Base-by-base conservation (phyloP, 2,113 vertebrate genomes). In the Eurystomus gularis region DNA sequence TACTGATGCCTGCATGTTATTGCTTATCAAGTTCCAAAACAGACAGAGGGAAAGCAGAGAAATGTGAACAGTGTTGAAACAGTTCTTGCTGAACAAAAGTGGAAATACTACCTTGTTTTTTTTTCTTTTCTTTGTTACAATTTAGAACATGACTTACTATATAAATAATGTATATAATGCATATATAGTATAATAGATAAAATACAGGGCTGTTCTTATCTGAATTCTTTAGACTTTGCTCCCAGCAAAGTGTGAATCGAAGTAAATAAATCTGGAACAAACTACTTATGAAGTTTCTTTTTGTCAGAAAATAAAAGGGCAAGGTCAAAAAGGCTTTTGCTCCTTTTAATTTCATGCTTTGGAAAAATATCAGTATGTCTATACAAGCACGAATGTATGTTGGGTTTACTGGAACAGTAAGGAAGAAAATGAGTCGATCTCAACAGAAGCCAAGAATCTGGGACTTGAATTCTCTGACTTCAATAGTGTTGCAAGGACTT, bases 401-500 rank as follows among this genome's bases (percentile, higher is more conserved):
- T 1, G 7, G 66, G 79, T 68, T 94, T 85, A 82, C 44, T 37
- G 66, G 44, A 93, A 87, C 11, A 28, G 89, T 65, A 82, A 84
- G 28, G 71, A 86, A 80, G 76, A 92, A 93, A 95, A 95, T 26
- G 25, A 93, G 52, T 25, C 3, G 5, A 84, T 84, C 37, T 79
- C 62, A 90, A 92, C 86, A 95, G 72, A 78, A 88, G 57, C n/a
- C 61, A 86, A 79, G 80, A 94, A 94, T 79, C 48, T 39, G 86
- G 35, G 80, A 72, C 80, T 91, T 72, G n/a, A 93, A 93, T 88
- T 86, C 39, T 75, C 80, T 54, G 69, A 93, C 77, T 96, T 93
- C 83, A 88, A 3, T 40, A 82, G 60, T 7, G 12, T 76, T 81
- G 79, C 72, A 78, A 82, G 80, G 77, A 91, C 77, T 92, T 82